phyloP scores from a whole-genome alignment of 1,140 invertebrate species.

The Drosophila trapezifrons region DNA sequence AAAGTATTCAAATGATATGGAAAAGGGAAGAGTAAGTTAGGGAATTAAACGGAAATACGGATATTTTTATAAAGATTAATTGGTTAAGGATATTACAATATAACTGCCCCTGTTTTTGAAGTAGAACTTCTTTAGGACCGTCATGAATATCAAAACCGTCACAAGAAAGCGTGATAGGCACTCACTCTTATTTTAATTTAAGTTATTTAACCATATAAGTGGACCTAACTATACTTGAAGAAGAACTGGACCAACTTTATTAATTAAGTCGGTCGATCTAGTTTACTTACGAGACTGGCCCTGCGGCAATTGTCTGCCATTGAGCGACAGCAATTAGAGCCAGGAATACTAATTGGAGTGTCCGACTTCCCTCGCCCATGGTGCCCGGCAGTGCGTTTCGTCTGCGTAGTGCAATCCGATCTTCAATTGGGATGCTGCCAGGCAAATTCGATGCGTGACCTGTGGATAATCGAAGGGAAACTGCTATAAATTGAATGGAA shows the following conservation, averaged over 20 bases:
- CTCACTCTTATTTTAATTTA: too few relatives aligned
- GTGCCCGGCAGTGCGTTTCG: conserved; percentile 26
- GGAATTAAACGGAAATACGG: not conserved
- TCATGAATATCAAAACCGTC: too few relatives aligned
- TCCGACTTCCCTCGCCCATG: conserved; percentile 44
- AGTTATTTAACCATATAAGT: too few relatives aligned
- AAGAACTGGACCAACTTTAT: not conserved
- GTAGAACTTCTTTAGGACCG: too few relatives aligned
- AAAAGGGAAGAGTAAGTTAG: not conserved
- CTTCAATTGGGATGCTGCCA: conserved; percentile 36
- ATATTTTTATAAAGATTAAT: too few relatives aligned
- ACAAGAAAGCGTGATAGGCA: too few relatives aligned
- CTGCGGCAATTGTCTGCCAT: conserved; percentile 34
- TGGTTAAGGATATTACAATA: too few relatives aligned
- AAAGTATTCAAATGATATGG: not conserved
- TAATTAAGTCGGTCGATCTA: not conserved
- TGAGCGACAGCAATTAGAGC: conserved; percentile 58
- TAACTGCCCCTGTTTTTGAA: too few relatives aligned
- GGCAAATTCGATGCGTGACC: conserved; percentile 54
- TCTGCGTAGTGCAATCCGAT: conserved; percentile 19
- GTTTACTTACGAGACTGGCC: conserved; percentile 60
- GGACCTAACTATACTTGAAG: too few relatives aligned
- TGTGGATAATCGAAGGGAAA: conserved; percentile 35
- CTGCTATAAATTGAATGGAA: conserved; percentile 18
- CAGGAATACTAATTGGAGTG: conserved; percentile 50